These are phyloP conservation scores for Diadumene lineata DNA, from an alignment of 92 coral and sea anemone species.

Conservation along the genomic window DNA sequence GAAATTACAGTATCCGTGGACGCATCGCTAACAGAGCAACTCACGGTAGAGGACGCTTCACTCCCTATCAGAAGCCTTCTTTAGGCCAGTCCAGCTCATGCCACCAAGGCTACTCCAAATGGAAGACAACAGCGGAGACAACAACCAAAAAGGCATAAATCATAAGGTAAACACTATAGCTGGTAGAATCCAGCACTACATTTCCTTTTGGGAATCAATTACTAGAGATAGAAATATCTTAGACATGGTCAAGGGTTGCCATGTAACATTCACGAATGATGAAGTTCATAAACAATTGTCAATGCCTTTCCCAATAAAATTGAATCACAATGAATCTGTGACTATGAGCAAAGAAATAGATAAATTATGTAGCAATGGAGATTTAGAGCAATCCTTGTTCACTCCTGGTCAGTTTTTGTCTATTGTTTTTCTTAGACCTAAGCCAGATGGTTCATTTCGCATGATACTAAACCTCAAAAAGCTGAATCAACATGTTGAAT, in stretches of 20 bases:
- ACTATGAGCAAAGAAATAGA: constrained; percentile 42
- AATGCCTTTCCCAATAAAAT: constrained; percentile 26
- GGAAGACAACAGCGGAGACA: no score
- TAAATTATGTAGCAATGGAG: constrained; percentile 37
- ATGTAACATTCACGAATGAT: constrained; percentile 34
- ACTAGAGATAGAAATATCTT: constrained; percentile 34
- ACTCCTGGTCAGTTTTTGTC: constrained; percentile 20
- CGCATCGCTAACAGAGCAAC: no score
- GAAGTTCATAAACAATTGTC: constrained; percentile 27
- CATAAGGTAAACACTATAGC: constrained; percentile 32
- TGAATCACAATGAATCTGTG: constrained; percentile 11
- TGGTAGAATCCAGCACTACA: constrained; percentile 43
- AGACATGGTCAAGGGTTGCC: constrained; percentile 59
- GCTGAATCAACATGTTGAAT: constrained; percentile 44
- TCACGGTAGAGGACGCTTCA: constrained; percentile 27
- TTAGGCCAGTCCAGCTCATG: constrained; percentile 23
- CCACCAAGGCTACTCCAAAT: constrained; percentile 9
- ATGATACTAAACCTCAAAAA: constrained; percentile 47
- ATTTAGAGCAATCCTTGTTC: constrained; percentile 13
- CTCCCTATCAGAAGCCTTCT: constrained; percentile 33
- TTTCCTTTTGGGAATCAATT: constrained; percentile 36
- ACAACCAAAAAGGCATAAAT: constrained; percentile 35
- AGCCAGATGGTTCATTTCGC: constrained; percentile 42
- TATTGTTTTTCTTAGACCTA: constrained; percentile 49
- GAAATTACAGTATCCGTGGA: no score